Conservation (phyloP, 2,888 invertebrate species). For the Dynastes hyllus region DNA sequence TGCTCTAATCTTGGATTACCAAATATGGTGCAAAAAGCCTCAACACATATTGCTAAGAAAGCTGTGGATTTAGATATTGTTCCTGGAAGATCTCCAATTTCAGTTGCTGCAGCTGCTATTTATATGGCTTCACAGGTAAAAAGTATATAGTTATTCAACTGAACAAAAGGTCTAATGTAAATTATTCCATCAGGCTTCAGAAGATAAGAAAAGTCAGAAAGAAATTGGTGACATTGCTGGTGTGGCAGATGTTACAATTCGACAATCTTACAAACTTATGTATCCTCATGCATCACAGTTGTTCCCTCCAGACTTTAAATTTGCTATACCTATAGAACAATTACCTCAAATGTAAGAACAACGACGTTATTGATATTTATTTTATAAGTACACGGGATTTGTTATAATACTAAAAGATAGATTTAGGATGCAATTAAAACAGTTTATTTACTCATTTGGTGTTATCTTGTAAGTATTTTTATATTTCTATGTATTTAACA, state of each 20-base stretch:
- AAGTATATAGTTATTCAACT: slow-evolving; percentile 53
- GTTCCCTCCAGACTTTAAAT: slow-evolving; percentile 97
- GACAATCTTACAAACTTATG: slow-evolving; percentile 98
- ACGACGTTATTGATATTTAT: slow-evolving; percentile 38
- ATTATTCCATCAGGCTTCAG: slow-evolving; percentile 79
- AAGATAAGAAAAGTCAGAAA: slow-evolving; percentile 94
- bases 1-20: slow-evolving; percentile 96
- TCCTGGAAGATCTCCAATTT: slow-evolving; percentile 97
- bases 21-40: slow-evolving; percentile 92
- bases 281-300: slow-evolving; percentile 93
- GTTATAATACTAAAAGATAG: slow-evolving; percentile 29
- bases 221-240: slow-evolving; percentile 99
- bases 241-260: slow-evolving; percentile 97
- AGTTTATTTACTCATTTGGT: slow-evolving; percentile 18
- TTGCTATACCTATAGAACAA: slow-evolving; percentile 94
- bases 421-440: slow-evolving; percentile 17
- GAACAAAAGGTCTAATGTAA: neutral
- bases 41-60: slow-evolving; percentile 96
- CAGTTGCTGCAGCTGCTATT: slow-evolving; percentile 99
- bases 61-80: slow-evolving; percentile 98
- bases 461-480: slow-evolving; percentile 46
- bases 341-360: slow-evolving; percentile 86
- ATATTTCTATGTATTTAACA: slow-evolving; percentile 48
- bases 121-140: slow-evolving; percentile 96
- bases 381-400: slow-evolving; percentile 35